Evolutionary conservation across 2,888 invertebrate species (phyloP).

Genomic region (Epinotia nisella): DNA sequence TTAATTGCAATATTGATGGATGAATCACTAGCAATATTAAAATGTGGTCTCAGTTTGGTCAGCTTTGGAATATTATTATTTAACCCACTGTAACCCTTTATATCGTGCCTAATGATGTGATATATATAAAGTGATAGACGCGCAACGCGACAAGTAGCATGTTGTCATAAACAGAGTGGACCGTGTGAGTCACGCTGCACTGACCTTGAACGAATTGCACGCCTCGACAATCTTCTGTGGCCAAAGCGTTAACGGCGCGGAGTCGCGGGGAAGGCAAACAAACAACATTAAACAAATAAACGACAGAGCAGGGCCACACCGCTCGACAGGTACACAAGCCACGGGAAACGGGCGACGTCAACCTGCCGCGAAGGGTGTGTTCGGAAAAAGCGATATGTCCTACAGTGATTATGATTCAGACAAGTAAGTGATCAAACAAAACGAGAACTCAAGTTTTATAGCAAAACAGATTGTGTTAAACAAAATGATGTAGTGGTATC

Average conservation of each 20-base stretch:
- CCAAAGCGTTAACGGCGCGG: slow-evolving; percentile 73
- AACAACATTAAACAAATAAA: slow-evolving; percentile 70
- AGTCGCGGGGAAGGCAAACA: slow-evolving; percentile 72
- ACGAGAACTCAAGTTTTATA: slow-evolving; percentile 30
- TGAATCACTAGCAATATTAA: neutral
- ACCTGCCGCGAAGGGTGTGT: slow-evolving; percentile 14
- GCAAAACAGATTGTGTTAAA: slow-evolving; percentile 51
- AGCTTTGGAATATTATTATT: neutral
- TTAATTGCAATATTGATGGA: neutral
- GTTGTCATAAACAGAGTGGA: slow-evolving; percentile 52
- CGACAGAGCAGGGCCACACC: slow-evolving; percentile 50
- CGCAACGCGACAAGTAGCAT: slow-evolving; percentile 41
- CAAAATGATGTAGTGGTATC: slow-evolving; percentile 53
- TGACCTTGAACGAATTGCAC: slow-evolving; percentile 96
- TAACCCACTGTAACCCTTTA: neutral
- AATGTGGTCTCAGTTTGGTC: neutral
- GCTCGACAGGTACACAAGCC: slow-evolving; percentile 21
- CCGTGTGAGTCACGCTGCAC: slow-evolving; percentile 65
- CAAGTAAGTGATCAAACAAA: slow-evolving; percentile 29
- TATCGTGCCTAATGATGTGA: neutral
- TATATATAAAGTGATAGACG: neutral
- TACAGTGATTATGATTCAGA: slow-evolving; percentile 33
- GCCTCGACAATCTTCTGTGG: slow-evolving; percentile 96
- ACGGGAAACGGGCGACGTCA: slow-evolving; percentile 2
- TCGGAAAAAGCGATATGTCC: slow-evolving; percentile 31